Percentiles rank a stretch among this genome's conserved stretches.
These are phyloP conservation scores for Leptura quadrifasciata DNA, from an alignment of 2,888 invertebrate species.

Conservation along the genomic window DNA sequence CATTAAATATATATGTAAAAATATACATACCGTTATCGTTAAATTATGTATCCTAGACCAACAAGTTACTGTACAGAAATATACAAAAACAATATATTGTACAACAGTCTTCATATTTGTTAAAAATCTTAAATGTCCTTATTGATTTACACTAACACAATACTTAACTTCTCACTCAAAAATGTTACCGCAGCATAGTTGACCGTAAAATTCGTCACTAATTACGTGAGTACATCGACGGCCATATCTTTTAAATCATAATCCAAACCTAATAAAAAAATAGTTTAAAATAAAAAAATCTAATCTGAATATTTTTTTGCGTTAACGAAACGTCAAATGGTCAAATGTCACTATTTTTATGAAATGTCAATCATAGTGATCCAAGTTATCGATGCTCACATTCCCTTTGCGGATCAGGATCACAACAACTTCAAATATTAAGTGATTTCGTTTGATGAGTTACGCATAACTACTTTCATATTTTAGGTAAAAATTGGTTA, in stretches of 20 bases:
- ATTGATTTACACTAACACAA: slow-evolving; percentile 20
- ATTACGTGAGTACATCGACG: neutral
- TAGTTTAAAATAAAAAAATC: neutral
- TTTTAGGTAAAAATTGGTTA: no score
- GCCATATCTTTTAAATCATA: neutral
- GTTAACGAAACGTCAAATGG: neutral
- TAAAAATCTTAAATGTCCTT: neutral
- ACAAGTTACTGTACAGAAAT: slow-evolving; percentile 32
- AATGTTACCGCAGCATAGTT: slow-evolving; percentile 10
- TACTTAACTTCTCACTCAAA: neutral
- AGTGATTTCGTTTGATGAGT: no score
- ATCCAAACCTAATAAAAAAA: slow-evolving; percentile 7
- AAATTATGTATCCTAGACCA: slow-evolving; percentile 77
- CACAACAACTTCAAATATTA: no score
- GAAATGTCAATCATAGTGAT: no score
- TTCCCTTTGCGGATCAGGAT: no score
- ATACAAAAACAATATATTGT: slow-evolving; percentile 20
- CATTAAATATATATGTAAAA: neutral
- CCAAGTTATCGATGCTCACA: no score
- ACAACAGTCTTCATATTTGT: slow-evolving; percentile 25
- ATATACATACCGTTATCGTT: slow-evolving; percentile 76
- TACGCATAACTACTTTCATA: no score
- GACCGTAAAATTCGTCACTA: no score
- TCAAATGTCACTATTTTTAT: neutral
- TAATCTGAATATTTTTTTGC: neutral